A percentile compares a stretch with the other conserved stretches of the same genome.
Evolutionary conservation across 2,888 invertebrate species (phyloP).

Genomic region (Stegana nigrithorax): DNA sequence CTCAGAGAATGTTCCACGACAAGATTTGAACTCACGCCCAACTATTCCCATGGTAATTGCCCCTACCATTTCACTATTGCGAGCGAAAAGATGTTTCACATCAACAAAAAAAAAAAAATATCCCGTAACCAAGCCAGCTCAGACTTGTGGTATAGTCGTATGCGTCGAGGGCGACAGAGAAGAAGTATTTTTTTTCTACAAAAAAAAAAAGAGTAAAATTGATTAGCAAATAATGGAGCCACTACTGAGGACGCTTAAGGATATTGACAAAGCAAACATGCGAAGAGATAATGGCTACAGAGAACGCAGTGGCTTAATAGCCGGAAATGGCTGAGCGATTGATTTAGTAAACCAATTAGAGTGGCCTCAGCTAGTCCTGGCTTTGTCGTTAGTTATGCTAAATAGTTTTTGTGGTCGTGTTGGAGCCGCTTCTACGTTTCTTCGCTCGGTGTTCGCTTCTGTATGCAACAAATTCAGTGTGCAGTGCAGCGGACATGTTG

Average conservation of each 20-base stretch:
- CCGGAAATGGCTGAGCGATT: conserved; percentile 8
- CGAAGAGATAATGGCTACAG: background rate
- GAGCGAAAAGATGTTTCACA: too few species aligned
- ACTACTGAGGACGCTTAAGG: conserved; percentile 7
- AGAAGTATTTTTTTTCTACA: background rate
- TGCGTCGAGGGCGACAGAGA: too few species aligned
- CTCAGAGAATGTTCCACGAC: too few species aligned
- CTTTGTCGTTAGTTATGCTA: background rate
- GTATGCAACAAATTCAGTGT: too few species aligned
- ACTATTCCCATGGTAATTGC: too few species aligned
- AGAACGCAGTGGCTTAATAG: background rate
- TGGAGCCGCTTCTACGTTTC: too few species aligned
- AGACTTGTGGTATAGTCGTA: too few species aligned
- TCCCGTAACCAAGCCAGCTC: background rate
- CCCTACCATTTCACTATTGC: too few species aligned
- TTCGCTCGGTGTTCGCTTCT: too few species aligned
- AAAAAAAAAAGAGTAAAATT: background rate
- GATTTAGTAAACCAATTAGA: conserved; percentile 17
- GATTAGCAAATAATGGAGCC: conserved; percentile 13
- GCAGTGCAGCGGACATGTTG: background rate
- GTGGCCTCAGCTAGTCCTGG: background rate
- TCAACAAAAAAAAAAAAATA: background rate
- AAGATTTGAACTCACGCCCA: too few species aligned
- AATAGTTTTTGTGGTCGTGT: too few species aligned
- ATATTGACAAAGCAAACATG: conserved; percentile 4